These are phyloP conservation scores for Xylota sylvarum DNA, from an alignment of 2,888 invertebrate genomes.

Conservation along the genomic window DNA sequence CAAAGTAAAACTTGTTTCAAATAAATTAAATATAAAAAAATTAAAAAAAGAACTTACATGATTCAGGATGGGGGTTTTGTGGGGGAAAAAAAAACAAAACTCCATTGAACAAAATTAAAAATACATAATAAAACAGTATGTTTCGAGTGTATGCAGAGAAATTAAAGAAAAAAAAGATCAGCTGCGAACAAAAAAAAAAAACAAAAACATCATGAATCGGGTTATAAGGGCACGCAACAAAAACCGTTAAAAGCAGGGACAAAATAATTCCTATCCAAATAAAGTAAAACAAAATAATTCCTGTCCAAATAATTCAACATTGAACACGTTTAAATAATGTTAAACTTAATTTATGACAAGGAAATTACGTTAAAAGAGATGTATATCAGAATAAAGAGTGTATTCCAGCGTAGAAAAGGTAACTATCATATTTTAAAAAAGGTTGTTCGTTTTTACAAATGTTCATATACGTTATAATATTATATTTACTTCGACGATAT, in stretches of 20 bases:
- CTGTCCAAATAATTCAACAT: not conserved
- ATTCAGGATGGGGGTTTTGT: not conserved
- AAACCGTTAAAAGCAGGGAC: not conserved
- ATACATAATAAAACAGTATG: not conserved
- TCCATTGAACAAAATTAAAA: not conserved
- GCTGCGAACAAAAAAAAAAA: not conserved
- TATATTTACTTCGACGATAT: not conserved
- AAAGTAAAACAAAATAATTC: too few species aligned
- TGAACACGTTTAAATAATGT: not conserved
- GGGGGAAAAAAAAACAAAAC: not conserved
- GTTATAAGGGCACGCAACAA: not conserved
- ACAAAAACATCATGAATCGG: not conserved
- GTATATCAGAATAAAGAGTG: not conserved
- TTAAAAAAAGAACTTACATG: not conserved
- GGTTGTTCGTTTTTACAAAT: not conserved
- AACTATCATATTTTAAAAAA: too few species aligned
- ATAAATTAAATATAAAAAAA: constrained; percentile 12
- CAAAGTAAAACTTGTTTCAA: constrained; percentile 11
- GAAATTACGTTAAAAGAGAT: not conserved
- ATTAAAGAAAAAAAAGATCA: not conserved
- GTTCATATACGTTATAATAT: not conserved
- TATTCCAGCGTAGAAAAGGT: not conserved
- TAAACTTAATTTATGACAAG: not conserved
- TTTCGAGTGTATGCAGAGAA: constrained; percentile 33
- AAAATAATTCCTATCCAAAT: too few species aligned